Percentiles rank a stretch among this genome's conserved stretches.
phyloP scores from a whole-genome alignment of 2,113 vertebrate species.

The Acrocephalus kingi region DNA sequence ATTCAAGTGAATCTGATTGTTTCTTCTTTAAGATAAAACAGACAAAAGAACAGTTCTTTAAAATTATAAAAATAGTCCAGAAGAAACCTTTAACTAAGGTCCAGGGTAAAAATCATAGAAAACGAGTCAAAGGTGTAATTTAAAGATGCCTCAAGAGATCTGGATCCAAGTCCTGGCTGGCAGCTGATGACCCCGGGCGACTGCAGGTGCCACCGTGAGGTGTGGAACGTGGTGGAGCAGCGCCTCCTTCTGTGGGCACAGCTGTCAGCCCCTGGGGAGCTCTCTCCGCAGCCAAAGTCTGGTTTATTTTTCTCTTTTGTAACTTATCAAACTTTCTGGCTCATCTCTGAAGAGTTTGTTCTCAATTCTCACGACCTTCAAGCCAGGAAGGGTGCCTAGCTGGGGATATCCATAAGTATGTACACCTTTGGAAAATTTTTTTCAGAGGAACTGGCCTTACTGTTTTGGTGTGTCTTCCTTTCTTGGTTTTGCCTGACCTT shows the following conservation, averaged over 20 bases:
- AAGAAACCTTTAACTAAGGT: background rate
- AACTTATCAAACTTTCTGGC: background rate
- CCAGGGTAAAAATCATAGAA: background rate
- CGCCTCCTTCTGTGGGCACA: slow-evolving; percentile 35
- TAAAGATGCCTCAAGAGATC: background rate
- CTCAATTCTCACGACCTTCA: background rate
- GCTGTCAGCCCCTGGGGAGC: rapidly evolving
- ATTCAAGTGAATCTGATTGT: background rate
- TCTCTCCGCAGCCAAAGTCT: background rate
- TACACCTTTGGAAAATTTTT: background rate
- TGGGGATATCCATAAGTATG: background rate
- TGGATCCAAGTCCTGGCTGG: too few species aligned
- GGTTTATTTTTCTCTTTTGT: background rate
- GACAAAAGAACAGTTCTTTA: background rate
- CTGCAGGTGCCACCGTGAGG: rapidly evolving
- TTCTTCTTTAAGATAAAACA: background rate
- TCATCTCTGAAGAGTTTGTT: background rate
- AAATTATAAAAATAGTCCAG: background rate
- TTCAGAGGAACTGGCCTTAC: background rate
- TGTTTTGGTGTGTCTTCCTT: background rate
- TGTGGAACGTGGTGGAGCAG: slow-evolving; percentile 25
- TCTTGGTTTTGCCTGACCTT: background rate
- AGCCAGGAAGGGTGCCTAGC: background rate
- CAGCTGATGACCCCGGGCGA: rapidly evolving
- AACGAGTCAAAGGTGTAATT: background rate